phyloP scores from a whole-genome alignment of 2,113 vertebrate species.

The Alethe diademata region DNA sequence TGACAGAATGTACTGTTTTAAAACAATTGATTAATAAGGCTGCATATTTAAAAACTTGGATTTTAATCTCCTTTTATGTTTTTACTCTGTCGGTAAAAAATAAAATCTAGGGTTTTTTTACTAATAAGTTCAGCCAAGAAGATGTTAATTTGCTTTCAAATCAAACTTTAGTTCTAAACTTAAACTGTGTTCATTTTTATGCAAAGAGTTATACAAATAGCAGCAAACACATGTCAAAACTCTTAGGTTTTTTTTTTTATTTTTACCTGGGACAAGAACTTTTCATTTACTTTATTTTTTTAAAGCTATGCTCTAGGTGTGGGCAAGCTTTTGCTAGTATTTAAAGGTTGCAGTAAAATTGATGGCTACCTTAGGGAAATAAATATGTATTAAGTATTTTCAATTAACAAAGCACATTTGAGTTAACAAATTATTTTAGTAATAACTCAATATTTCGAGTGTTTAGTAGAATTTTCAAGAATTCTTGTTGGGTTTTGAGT shows the following conservation, averaged over 20 bases:
- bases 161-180: neutral
- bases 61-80: neutral
- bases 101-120: neutral
- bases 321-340: neutral
- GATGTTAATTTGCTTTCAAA: neutral
- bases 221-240: neutral
- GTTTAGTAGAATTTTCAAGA: neutral
- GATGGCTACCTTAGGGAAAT: neutral
- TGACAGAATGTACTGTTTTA: neutral
- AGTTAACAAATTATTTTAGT: neutral
- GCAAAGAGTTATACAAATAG: neutral
- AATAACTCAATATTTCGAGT: neutral
- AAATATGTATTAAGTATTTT: neutral
- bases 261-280: neutral
- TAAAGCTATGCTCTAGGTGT: neutral
- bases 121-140: neutral
- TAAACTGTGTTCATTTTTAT: neutral
- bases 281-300: neutral
- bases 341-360: neutral
- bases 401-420: neutral
- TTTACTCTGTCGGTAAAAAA: neutral
- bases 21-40: neutral
- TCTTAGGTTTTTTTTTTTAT: neutral
- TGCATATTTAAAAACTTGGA: neutral
- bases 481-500: neutral